Base-by-base conservation (phyloP, 2,888 invertebrate genomes). In the Alitta virens region DNA sequence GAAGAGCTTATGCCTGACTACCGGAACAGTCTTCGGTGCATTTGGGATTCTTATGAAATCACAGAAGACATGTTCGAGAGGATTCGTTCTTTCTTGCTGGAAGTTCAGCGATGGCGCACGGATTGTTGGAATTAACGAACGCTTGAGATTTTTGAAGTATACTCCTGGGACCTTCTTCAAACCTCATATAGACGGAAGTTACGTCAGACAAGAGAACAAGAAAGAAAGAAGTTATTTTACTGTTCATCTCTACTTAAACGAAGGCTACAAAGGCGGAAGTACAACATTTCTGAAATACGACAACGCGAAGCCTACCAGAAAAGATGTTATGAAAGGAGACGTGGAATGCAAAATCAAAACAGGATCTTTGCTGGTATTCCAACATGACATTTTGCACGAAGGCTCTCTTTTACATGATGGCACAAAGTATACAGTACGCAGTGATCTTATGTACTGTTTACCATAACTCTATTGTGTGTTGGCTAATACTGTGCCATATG, bases 361-460 rank as follows among this genome's bases (percentile, higher is more conserved):
- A 24, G 63, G 63, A 9, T 71, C 72, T 51, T 70, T 73, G 2
- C 62, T 77, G n/a, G 65, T 77, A 3, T 77, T 76, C 61, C 68
- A 76, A 63, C 77, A 77, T 55, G 66, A 72, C 50, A 69, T 77
- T 25, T 55, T 70, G 23, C 77, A 77, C 55, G 77, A 77, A 62
- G 77, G 77, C 1, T 74, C 75, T 0, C 21, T 53, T 46, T 63
- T 77, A 46, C 60, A 66, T 16, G 63, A 71, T 27, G 77, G 76
- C 14, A 63, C 71, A 21, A 76, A 77, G 61, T 77, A 76, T 57
- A 52, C 73, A 0, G 63, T 75, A 38, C 58, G 77, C 21, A 76
- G 75, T 1, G 77, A 77, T 57, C 71, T 76, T 2, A 75, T 77
- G 76, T 76, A 68, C 60, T 24, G 33, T n/a, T n/a, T n/a, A n/a